Evolutionary conservation across 1,140 invertebrate genomes (phyloP), one percentile per base, ranked within the genome.

Genomic region (Brachionus plicatilis): DNA sequence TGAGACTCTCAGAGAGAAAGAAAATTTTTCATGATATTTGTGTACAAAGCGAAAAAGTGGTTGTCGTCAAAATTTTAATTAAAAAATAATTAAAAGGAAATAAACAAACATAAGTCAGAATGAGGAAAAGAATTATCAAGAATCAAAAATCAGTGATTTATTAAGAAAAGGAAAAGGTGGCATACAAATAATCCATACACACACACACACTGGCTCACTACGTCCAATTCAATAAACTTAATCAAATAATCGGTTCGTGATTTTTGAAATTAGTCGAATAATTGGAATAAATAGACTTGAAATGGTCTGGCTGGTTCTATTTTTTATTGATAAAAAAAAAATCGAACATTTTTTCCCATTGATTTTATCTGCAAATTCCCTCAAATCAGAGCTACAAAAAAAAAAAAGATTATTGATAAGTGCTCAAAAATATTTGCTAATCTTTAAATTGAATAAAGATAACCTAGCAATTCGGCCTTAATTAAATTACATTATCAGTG

Each of bases 81-180:
- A 68, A 68, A 68, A 68, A 68, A 68, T 68, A 68, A 68, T 68
- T 68, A 68, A 68, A 29, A 68, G 66, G 66, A 68, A 68, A 68
- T 68, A 68, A 68, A 68, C 27, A 68, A 68, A 33, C 66, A 68
- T 68, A 68, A 68, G n/a, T 68, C 27, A 68, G 17, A 68, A 68
- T 29, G 66, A 68, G 33, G 33, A 68, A 68, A 33, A 68, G 33
- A 68, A 33, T 33, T 33, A 68, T 68, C 66, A 68, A 68, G 33
- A 33, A 33, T 11, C n/a, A 68, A 68, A 68, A 68, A 68, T 68
- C 66, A 68, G 33, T 29, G 27, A 68, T 33, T 29, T 68, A 41
- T 68, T 29, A 33, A 33, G 66, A 68, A 41, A 68, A 41, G 66
- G 66, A 68, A 68, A 68, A 68, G 53, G 53, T 60, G 53, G 53